Evolutionary conservation across 2,797 vertebrate genomes (phyloP).

Genomic region (Menidia menidia): DNA sequence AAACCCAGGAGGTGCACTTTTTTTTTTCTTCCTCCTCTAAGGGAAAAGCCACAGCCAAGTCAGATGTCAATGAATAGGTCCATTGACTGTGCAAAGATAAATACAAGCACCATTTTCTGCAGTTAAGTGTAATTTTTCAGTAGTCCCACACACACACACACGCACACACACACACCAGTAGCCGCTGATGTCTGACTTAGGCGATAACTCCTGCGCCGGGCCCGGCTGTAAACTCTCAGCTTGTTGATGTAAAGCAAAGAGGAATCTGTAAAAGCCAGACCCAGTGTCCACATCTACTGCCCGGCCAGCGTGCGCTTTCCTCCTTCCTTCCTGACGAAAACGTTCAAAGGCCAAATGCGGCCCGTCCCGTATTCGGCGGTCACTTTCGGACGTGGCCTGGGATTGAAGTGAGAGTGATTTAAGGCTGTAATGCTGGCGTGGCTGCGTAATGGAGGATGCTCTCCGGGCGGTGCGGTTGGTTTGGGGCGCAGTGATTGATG

Average conservation of each 20-base stretch:
- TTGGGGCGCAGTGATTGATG: slow-evolving; percentile 45
- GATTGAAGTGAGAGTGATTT: not conserved
- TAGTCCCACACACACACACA: slow-evolving; percentile 39
- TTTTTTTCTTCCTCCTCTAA: slow-evolving; percentile 22
- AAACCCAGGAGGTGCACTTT: slow-evolving; percentile 38
- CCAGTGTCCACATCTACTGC: slow-evolving; percentile 37
- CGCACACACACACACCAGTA: slow-evolving; percentile 20
- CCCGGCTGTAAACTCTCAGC: slow-evolving; percentile 54
- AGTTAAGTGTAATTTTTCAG: slow-evolving; percentile 71
- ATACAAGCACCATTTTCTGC: slow-evolving; percentile 71
- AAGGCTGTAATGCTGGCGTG: not conserved
- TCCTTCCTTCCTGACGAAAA: slow-evolving; percentile 23
- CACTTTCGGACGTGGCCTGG: slow-evolving; percentile 2
- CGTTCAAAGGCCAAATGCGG: slow-evolving; percentile 20
- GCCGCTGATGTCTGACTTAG: slow-evolving; percentile 42
- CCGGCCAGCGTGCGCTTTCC: slow-evolving; percentile 42
- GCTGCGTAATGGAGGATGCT: not conserved
- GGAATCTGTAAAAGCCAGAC: slow-evolving; percentile 54
- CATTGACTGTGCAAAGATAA: slow-evolving; percentile 75
- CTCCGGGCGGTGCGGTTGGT: slow-evolving; percentile 11
- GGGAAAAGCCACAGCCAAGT: slow-evolving; percentile 57
- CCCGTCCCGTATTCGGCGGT: slow-evolving; percentile 23
- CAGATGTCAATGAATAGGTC: slow-evolving; percentile 73
- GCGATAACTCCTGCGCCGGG: slow-evolving; percentile 40
- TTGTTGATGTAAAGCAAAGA: slow-evolving; percentile 69